Conservation (phyloP, 2,797 vertebrate species). For the Xyrichtys novacula region DNA sequence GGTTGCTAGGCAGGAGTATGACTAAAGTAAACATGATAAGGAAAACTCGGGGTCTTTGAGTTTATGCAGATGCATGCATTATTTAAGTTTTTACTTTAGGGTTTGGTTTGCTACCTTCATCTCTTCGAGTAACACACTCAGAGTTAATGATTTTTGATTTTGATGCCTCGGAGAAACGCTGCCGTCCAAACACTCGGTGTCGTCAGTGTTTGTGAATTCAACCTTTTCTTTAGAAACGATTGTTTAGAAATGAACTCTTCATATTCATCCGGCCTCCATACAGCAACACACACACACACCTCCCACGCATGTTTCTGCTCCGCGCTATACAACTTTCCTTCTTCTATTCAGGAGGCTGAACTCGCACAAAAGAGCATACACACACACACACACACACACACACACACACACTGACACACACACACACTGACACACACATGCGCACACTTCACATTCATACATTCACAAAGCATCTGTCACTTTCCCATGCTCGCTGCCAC, state of each 20-base stretch:
- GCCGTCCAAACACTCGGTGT: background rate
- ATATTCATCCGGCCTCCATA: background rate
- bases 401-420: slow-evolving; percentile 18
- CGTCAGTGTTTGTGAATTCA: background rate
- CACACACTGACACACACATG: slow-evolving; percentile 24
- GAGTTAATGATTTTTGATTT: background rate
- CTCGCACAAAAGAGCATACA: slow-evolving; percentile 22
- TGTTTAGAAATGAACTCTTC: background rate
- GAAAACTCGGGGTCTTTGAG: no score
- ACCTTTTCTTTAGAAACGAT: background rate
- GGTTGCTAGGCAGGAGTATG: no score
- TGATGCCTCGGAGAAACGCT: background rate
- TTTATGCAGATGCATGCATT: no score
- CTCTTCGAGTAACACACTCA: background rate
- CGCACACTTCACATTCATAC: slow-evolving; percentile 21
- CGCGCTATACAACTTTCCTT: slow-evolving; percentile 27
- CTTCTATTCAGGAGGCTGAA: slow-evolving; percentile 36
- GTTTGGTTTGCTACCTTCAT: no score
- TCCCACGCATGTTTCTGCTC: slow-evolving; percentile 34
- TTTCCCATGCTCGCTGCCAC: slow-evolving; percentile 48
- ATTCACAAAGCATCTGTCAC: slow-evolving; percentile 59
- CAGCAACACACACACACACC: background rate
- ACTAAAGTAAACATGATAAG: no score
- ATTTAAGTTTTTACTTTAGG: no score
- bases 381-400: slow-evolving; percentile 29